Evolutionary conservation across 2,113 vertebrate genomes (phyloP), one percentile per base, ranked within the genome.

Genomic region (Microcebus jonahi): DNA sequence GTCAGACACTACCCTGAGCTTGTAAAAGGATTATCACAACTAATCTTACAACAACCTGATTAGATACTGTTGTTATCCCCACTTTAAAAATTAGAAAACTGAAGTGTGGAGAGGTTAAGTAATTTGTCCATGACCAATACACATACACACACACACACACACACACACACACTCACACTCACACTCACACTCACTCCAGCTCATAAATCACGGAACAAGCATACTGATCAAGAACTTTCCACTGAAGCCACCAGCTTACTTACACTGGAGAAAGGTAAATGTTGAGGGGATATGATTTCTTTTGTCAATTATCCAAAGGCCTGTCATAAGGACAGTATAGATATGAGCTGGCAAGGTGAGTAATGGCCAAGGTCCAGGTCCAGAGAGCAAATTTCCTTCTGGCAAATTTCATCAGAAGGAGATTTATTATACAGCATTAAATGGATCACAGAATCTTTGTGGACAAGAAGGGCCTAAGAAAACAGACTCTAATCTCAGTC

Each of bases 71-170:
- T 59, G 12, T 57, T 85, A 87, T 67, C 5, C 21, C 21, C 31
- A 53, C 21, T 88, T 93, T 87, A 76, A 75, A 96, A 86, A 50
- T 83, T 79, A 45, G 42, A 90, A 93, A 87, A 68, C 23, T 59
- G 71, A 86, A n/a, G 13, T 70, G 31, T 29, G n/a, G 76, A 76
- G 53, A 77, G 53, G 77, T 48, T 86, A 48, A 85, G 27, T 71
- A 85, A 80, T 20, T 50, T 85, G 34, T 45, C 89, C 15, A 1
- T 8, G 61, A 20, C 55, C 9, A 73, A 84, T 53, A 81, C 11
- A 73, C 15, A 73, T 39, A 82, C 21, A 21, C 48, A 57, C 15
- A 11, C 6, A 67, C 76, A 45, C 45, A 45, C 45, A 45, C 45
- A 9, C 45, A 42, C 42, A 45, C 42, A 8, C 45, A 8, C 45